Evolutionary conservation across 2,797 vertebrate species (phyloP).

Genomic region (Falco berigora): DNA sequence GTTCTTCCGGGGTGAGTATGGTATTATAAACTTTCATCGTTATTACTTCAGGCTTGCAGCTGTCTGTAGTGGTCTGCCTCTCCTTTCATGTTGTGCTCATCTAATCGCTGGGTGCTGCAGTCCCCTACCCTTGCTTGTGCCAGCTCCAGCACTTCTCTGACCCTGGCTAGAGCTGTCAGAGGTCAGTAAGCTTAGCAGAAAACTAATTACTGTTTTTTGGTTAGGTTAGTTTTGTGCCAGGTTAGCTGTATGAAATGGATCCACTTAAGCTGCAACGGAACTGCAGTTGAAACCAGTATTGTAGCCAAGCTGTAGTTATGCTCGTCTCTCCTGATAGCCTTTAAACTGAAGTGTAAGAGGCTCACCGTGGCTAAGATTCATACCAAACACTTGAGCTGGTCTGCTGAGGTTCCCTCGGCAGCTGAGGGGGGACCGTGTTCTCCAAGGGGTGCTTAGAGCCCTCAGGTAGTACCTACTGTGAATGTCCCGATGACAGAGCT

Average conservation of each 20-base stretch:
- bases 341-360: not conserved
- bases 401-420: not conserved
- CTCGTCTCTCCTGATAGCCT: not conserved
- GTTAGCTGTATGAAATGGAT: not conserved
- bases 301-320: not conserved
- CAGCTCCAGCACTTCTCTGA: not conserved
- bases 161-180: not conserved
- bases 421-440: not conserved
- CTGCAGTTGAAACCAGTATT: fast-evolving
- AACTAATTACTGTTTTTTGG: not conserved
- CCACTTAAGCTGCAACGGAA: not conserved
- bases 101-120: not conserved
- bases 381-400: not conserved
- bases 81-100: not conserved
- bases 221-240: not conserved
- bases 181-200: not conserved
- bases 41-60: not conserved
- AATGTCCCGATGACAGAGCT: not conserved
- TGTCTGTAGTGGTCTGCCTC: not conserved
- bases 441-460: not conserved
- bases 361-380: not conserved
- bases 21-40: not conserved
- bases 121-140: not conserved
- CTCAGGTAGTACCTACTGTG: not conserved
- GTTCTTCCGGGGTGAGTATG: not conserved